Base-by-base conservation (phyloP, 2,888 invertebrate species). In the Mylabris sibirica region DNA sequence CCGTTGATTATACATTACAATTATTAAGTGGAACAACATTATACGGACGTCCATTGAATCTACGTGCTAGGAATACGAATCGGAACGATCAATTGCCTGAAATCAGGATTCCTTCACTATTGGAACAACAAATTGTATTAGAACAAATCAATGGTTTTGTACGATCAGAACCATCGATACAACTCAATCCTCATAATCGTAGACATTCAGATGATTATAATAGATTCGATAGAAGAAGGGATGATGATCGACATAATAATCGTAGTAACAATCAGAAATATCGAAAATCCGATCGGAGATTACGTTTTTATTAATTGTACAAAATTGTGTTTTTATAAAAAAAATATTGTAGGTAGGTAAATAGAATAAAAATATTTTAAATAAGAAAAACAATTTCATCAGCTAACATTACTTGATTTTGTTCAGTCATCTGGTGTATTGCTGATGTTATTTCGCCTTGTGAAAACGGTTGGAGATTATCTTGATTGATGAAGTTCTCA, bases 321-420 rank as follows among this genome's bases (percentile, higher is more conserved):
- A 30, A 30, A 30, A 30, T 30, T 30, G 8, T 20, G 2, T 53
- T 53, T 53, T 22, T 49, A n/a, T n/a, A n/a, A 53, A 53, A 24
- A 53, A 53, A 53, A 3, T 2, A 22, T 38, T 17, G 6, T 14
- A 41, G 17, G 11, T 24, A 3, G 12, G 62, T 3, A 61, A 0
- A 34, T 8, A 60, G 14, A 41, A 62, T 41, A 17, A 41, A 22
- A 41, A 41, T 1, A 53, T 22, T 41, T 88, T 90, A 95, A 82
- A 96, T 94, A 63, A 95, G 87, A 85, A 95, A 94, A 35, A 96
- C 89, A 73, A 93, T 92, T 73, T 90, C 92, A 80, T 96, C 95
- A 0, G 94, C 91, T 77, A 95, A 87, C 97, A 98, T 97, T 69
- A 98, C 90, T 83, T 96, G 95, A 86, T 97, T 98, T 74, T 93